Conservation (phyloP, 1,140 invertebrate genomes). For the Saccostrea glomerata region DNA sequence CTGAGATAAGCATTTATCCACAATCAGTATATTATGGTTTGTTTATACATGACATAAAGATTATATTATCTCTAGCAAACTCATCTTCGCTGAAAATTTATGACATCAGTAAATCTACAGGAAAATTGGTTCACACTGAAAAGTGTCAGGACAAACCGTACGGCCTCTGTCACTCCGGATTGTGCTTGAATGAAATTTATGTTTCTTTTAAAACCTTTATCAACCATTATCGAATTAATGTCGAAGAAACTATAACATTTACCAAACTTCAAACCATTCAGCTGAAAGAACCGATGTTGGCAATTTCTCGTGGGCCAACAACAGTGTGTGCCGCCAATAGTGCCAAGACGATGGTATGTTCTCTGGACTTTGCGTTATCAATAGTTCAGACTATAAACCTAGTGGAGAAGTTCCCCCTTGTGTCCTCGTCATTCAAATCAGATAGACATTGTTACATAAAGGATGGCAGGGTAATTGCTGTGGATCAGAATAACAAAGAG, state of each 20-base stretch:
- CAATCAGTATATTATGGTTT: not conserved
- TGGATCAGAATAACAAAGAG: not conserved
- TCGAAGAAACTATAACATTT: no score
- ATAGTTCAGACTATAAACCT: not conserved
- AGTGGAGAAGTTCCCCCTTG: not conserved
- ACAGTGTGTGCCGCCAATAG: not conserved
- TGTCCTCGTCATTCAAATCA: not conserved
- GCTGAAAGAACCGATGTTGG: not conserved
- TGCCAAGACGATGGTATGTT: not conserved
- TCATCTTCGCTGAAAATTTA: not conserved
- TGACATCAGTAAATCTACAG: not conserved
- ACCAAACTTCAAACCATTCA: not conserved
- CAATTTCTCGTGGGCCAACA: no score
- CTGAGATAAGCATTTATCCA: no score
- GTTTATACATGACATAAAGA: not conserved
- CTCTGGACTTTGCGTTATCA: not conserved
- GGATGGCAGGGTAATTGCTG: not conserved
- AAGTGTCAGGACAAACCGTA: no score
- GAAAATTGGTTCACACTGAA: not conserved
- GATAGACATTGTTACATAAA: not conserved
- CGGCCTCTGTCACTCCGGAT: not conserved
- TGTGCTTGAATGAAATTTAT: not conserved
- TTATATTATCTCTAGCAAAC: not conserved
- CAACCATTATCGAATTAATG: no score
- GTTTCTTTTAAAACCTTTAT: not conserved